phyloP scores from a whole-genome alignment of 1,140 invertebrate genomes.

The Drosophila sp. region DNA sequence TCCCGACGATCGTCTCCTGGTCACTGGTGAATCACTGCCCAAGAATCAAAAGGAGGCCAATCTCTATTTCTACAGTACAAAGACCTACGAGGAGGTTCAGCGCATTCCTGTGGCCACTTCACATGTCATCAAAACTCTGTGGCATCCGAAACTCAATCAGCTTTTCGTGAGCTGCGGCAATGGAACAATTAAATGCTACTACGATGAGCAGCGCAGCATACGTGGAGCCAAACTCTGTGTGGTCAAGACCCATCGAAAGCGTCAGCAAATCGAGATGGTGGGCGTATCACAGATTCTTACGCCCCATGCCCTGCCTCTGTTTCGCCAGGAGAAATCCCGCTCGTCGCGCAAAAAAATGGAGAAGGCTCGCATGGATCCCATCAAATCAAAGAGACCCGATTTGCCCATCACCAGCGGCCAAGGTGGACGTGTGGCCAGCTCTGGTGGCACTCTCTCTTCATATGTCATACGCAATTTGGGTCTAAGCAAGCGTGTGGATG shows the following conservation, averaged over 20 bases:
- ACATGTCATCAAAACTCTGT: slow-evolving; percentile 94
- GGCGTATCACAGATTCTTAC: slow-evolving; percentile 97
- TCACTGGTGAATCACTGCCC: slow-evolving; percentile 93
- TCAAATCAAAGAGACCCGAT: slow-evolving; percentile 97
- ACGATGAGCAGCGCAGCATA: slow-evolving; percentile 93
- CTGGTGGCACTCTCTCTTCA: slow-evolving; percentile 97
- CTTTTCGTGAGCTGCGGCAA: slow-evolving; percentile 96
- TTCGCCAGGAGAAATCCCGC: slow-evolving; percentile 95
- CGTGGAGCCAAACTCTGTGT: slow-evolving; percentile 96
- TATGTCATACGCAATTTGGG: slow-evolving; percentile 98
- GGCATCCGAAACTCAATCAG: slow-evolving; percentile 99
- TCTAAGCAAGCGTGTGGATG: slow-evolving; percentile 95
- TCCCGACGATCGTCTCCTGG: slow-evolving; percentile 94
- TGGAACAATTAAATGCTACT: slow-evolving; percentile 95
- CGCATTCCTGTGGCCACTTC: slow-evolving; percentile 90
- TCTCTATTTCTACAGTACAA: slow-evolving; percentile 92
- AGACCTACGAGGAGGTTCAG: slow-evolving; percentile 90
- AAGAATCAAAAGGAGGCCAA: slow-evolving; percentile 89
- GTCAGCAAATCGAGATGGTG: slow-evolving; percentile 93
- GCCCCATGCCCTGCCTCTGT: slow-evolving; percentile 97
- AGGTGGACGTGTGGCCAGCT: slow-evolving; percentile 96
- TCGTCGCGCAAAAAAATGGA: slow-evolving; percentile 96
- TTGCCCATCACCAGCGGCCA: slow-evolving; percentile 95
- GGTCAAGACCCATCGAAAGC: slow-evolving; percentile 90
- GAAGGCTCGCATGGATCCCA: slow-evolving; percentile 94